Base-by-base conservation (phyloP, 2,888 invertebrate species). In the Heliothis peltigera region DNA sequence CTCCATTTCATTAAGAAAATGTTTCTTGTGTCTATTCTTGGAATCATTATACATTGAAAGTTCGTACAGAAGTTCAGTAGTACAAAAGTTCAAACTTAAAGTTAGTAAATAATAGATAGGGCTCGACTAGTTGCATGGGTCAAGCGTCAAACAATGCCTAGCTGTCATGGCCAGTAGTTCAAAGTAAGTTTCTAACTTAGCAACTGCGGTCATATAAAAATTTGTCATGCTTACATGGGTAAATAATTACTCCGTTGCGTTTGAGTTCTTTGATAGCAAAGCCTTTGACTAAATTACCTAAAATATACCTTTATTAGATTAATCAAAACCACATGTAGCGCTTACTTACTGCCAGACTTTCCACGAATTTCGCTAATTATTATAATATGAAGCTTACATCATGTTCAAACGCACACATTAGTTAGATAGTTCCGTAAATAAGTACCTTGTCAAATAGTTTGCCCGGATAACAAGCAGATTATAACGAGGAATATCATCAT, bases 401-500 rank as follows among this genome's bases (percentile, higher is more conserved):
- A n/a, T 32, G 12, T n/a, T 39, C 5, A n/a, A 39, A 39, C n/a
- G 5, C 39, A 39, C 4, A 8, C 15, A n/a, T 10, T 7, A 10
- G 10, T n/a, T n/a, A 4, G 39, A n/a, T 8, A 39, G 39, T n/a
- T 39, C n/a, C 39, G 39, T 6, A 39, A 39, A 39, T 39, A 39
- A 39, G 35, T 35, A 35, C 10, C n/a, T 39, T n/a, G 39, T n/a
- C 15, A 39, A 39, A 39, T 39, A 1, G n/a, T 15, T 39, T n/a
- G n/a, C n/a, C 5, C 39, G 39, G 5, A n/a, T 39, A 39, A 39
- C n/a, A 3, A 4, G 15, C 15, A 39, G 39, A 39, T 39, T 39
- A 39, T n/a, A 39, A n/a, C 39, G 39, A 15, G 39, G n/a, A 39
- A 39, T 39, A 39, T 39, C n/a, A n/a, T n/a, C n/a, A n/a, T n/a